phyloP scores from a whole-genome alignment of 53 echinoderm and acorn worm species.

The Paracentrotus lividus region DNA sequence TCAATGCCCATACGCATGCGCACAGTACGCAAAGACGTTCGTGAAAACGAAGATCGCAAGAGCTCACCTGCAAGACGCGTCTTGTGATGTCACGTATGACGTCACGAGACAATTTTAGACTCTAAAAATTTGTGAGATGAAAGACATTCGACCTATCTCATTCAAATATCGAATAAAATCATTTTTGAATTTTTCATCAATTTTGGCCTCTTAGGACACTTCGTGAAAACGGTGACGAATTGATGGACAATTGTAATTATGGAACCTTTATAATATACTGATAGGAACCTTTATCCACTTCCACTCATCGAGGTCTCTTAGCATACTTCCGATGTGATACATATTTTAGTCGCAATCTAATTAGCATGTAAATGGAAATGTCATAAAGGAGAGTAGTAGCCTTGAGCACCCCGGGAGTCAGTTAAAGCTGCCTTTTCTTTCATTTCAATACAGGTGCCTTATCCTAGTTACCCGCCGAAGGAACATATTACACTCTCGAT shows the following conservation, averaged over 20 bases:
- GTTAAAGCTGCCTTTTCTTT: slow-evolving; percentile 1
- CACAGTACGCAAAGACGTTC: no score
- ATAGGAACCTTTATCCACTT: neutral
- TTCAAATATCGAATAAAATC: no score
- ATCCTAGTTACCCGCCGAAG: neutral
- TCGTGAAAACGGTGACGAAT: no score
- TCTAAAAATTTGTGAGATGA: no score
- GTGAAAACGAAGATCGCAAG: no score
- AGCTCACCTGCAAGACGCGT: no score
- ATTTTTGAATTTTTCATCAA: no score
- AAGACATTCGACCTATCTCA: no score
- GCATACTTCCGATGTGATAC: neutral
- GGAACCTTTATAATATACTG: neutral
- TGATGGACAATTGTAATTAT: neutral
- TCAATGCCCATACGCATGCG: no score
- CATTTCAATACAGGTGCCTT: slow-evolving; percentile 12
- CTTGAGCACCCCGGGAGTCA: neutral
- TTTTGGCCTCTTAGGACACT: no score
- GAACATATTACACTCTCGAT: neutral
- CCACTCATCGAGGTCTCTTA: neutral
- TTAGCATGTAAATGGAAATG: slow-evolving; percentile 40
- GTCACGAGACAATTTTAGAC: no score
- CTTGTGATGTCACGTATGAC: no score
- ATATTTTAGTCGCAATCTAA: slow-evolving; percentile 34
- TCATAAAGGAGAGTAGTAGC: neutral